Evolutionary conservation across 2,113 vertebrate species (phyloP).

Genomic region (Orthonyx spaldingii): DNA sequence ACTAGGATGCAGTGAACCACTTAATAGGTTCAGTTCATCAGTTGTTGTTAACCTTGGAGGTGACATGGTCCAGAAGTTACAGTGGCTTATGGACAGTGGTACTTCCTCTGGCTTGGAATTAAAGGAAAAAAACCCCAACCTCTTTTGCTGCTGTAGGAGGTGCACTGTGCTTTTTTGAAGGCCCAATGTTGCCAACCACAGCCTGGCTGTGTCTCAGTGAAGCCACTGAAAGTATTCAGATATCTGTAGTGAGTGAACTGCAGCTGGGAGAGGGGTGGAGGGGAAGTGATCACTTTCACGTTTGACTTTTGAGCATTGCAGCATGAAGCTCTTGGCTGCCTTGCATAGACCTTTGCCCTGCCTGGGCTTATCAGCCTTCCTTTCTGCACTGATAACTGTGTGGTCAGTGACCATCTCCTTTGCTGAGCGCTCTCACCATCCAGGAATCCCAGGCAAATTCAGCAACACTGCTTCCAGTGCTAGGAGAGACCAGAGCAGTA

Average conservation of each 20-base stretch:
- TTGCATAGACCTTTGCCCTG: background rate
- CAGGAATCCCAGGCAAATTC: background rate
- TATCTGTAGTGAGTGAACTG: background rate
- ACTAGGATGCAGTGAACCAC: background rate
- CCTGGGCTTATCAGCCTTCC: background rate
- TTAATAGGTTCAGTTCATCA: background rate
- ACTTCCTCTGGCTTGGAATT: background rate
- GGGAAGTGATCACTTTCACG: background rate
- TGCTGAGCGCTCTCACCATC: background rate
- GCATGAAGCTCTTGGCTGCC: background rate
- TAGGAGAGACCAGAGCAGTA: background rate
- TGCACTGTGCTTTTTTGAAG: background rate
- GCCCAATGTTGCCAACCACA: background rate
- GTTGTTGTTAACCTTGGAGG: background rate
- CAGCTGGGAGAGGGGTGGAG: background rate
- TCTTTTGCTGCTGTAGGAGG: background rate
- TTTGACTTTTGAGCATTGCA: background rate
- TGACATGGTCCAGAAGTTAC: background rate
- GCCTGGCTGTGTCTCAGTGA: background rate
- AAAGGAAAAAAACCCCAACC: background rate
- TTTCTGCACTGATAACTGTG: rapidly evolving
- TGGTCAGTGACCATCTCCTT: background rate
- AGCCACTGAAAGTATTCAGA: background rate
- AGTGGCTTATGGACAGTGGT: background rate
- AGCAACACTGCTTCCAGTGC: background rate